Evolutionary conservation across 2,888 invertebrate species (phyloP), one percentile per base, ranked within the genome.

Genomic region (Plutella xylostella): DNA sequence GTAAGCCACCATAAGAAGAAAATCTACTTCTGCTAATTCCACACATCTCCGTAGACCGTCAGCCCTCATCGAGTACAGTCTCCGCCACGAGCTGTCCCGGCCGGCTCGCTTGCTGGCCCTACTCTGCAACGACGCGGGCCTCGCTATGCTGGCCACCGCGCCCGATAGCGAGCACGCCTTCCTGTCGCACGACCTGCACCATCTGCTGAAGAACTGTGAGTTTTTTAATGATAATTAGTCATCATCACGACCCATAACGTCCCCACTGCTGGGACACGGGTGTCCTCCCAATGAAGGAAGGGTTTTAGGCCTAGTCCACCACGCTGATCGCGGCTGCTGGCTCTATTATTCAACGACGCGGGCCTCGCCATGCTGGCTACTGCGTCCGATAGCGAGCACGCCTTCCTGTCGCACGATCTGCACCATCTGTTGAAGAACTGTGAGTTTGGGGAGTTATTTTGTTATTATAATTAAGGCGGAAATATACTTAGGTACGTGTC

Each of bases 51-150:
- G 5, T 9, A 35, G 35, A 11, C 35, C 75, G 1, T 70, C 59
- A 2, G 66, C 71, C 1, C 61, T 80, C 2, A 54, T 79, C 15
- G 68, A 66, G 43, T 65, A 69, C 57, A 66, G 69, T 31, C 33
- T 65, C 2, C 56, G 55, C 3, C 60, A 54, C 30, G 34, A 45
- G 0, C 45, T 65, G 53, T 49, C 58, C 0, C 69, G 79, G 12
- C 82, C 80, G 46, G 68, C 75, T n/a, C 63, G 72, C 1, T 54
- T 80, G 35, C 68, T 78, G 0, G 66, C 79, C 1, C 51, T 80
- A 45, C 62, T 82, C 12, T 64, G 62, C 51, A 72, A 72, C 55
- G 56, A 57, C 15, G 54, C 68, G 0, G 80, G 78, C 1, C 55
- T 67, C 2, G 52, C 55, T 3, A 51, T 78, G 44, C 61, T 83